Evolutionary conservation across 2,113 vertebrate genomes (phyloP), one percentile per base, ranked within the genome.

Genomic region (Chamaetylas fuelleborni): DNA sequence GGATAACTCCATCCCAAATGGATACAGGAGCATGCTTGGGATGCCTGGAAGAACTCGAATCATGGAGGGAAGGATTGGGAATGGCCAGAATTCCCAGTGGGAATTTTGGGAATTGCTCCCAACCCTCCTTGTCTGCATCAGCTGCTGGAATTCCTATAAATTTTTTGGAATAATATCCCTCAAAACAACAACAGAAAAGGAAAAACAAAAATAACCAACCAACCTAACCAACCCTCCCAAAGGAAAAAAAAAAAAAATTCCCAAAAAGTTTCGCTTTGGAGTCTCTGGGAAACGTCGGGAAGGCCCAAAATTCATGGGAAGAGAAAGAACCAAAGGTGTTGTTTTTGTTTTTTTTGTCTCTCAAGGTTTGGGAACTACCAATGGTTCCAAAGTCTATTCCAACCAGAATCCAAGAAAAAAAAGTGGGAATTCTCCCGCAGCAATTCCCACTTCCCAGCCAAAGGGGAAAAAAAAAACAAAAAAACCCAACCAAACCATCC

Each of bases 371-470:
- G 62, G 31, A 81, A 69, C 86, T 73, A 50, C 62, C 90, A 51
- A 86, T 57, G 54, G 81, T 93, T 96, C 95, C 53, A 1, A 88
- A 85, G 87, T 94, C 95, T 60, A 48, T 96, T 76, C 81, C 50
- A 78, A 84, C 72, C 74, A 84, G 86, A 92, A 92, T 92, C 84
- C 86, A 85, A 70, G n/a, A 3, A 36, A 14, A 50, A 17, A 50
- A 96, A 81, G 58, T 13, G 90, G 95, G 92, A 94, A 53, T 50
- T 54, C 48, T 90, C 92, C 91, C 29, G 61, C 80, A 8, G 57
- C 26, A 54, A 23, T 80, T 79, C 66, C 89, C 94, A 45, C 61
- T 45, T 48, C 77, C 23, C 57, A 38, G 81, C 42, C 50, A 11
- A 76, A 76, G 23, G 19, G 14, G 19, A 12, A 53, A 42, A 29